Base-by-base conservation (phyloP, 2,888 invertebrate genomes). In the Agrilus cyanescens region DNA sequence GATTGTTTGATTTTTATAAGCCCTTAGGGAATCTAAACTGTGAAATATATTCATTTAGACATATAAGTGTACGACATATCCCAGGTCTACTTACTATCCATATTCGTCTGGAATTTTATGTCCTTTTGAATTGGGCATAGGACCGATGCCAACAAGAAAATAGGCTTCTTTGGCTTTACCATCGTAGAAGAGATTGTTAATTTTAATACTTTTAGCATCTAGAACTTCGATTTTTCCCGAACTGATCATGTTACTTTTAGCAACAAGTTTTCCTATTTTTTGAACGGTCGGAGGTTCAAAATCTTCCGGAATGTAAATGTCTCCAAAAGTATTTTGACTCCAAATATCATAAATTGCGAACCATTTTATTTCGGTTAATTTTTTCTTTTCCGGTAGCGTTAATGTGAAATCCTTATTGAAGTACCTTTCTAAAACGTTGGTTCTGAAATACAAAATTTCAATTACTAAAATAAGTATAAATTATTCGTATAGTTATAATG, bases 81-180 rank as follows among this genome's bases (percentile, higher is more conserved):
- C 31, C 10, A 30, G n/a, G n/a, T n/a, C 4, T 38, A 78, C 88
- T 82, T 68, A 91, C 90, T 90, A 93, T 72, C 93, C 93, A 56
- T 83, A 77, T 66, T 93, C 91, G 65, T 93, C 89, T 0, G 91
- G 89, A 48, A 93, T 80, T 68, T 82, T 84, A 51, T 69, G 70
- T 1, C 91, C 93, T 55, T 83, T 81, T 35, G 82, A 75, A 10
- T 82, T 83, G 0, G 91, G 90, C 59, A 89, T 87, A 16, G 91
- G 84, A 0, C 91, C 91, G 44, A 84, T 81, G 8, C 93, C 93
- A 1, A 83, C 80, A 86, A 87, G 89, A 67, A 93, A 91, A 65
- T 82, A 85, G 1, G 85, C 81, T 51, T 82, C 80, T 50, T 74
- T 76, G 1, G 85, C 85, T 47, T 69, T 68, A 5, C 88, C 87